Conservation (phyloP, 2,113 vertebrate genomes). For the Elachura formosa region DNA sequence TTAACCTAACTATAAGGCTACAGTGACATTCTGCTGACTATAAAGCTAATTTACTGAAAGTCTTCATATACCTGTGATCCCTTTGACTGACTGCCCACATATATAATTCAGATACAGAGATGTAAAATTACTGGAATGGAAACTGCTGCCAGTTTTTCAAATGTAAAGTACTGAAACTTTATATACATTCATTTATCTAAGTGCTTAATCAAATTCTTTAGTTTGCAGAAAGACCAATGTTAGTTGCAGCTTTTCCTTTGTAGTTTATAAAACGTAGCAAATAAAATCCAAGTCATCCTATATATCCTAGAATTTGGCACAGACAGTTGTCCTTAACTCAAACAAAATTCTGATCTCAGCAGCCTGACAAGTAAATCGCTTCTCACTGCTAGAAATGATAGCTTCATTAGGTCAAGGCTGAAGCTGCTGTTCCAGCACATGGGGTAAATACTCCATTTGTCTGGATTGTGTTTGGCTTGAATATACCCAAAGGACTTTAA, state of each 20-base stretch:
- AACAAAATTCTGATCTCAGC: background rate
- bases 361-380: slow-evolving; percentile 33
- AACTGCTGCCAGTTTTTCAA: background rate
- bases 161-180: background rate
- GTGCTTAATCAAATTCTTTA: background rate
- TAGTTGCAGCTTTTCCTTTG: background rate
- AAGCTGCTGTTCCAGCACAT: slow-evolving; percentile 19
- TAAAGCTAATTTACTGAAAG: background rate
- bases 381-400: slow-evolving; percentile 29
- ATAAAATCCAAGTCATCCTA: background rate
- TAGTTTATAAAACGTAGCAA: background rate
- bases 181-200: background rate
- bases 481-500: slow-evolving; percentile 2
- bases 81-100: background rate
- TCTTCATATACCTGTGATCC: background rate
- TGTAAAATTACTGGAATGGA: background rate
- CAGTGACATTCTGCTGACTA: background rate
- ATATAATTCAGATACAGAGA: background rate
- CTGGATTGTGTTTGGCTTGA: slow-evolving; percentile 27
- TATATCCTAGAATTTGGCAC: background rate
- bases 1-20: background rate
- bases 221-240: background rate
- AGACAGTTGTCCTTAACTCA: background rate
- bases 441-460: slow-evolving; percentile 33
- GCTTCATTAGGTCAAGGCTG: slow-evolving; percentile 46